Evolutionary conservation across 2,113 vertebrate species (phyloP).

Genomic region (Argyrosomus japonicus): DNA sequence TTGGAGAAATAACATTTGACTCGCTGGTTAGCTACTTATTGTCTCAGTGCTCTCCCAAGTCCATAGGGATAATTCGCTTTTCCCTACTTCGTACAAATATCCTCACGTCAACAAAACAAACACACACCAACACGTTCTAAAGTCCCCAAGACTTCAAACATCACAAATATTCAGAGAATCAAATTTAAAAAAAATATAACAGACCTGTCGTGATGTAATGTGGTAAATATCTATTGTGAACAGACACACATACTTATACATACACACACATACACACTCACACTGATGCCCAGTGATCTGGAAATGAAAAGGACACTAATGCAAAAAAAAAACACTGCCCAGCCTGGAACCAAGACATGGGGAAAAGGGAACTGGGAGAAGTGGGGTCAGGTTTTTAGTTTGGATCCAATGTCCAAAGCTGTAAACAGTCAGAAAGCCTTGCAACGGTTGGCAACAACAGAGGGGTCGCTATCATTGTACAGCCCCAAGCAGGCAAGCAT

Average conservation of each 20-base stretch:
- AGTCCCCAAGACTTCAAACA: conserved; percentile 47
- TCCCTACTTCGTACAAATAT: conserved; percentile 43
- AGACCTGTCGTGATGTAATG: conserved; percentile 44
- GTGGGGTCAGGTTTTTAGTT: conserved; percentile 56
- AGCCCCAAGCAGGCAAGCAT: conserved; percentile 80
- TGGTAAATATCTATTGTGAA: conserved; percentile 53
- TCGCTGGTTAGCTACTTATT: conserved; percentile 56
- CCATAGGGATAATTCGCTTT: conserved; percentile 26
- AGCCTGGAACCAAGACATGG: conserved; percentile 51
- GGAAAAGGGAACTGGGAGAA: conserved; percentile 44
- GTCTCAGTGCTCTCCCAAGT: conserved; percentile 62
- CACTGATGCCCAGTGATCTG: conserved; percentile 64
- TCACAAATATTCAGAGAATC: conserved; percentile 53
- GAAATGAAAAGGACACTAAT: conserved; percentile 69
- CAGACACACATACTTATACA: conserved; percentile 12
- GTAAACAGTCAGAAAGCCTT: conserved; percentile 85
- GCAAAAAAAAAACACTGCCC: conserved; percentile 56
- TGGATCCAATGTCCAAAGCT: conserved; percentile 70
- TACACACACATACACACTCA: conserved; percentile 32
- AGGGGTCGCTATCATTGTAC: conserved; percentile 57
- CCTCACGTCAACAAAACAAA: conserved; percentile 53
- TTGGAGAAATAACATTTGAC: conserved; percentile 56
- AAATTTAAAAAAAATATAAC: conserved; percentile 17
- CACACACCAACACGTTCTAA: conserved; percentile 47
- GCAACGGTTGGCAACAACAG: conserved; percentile 72